These are phyloP conservation scores for Ormyrus thymus DNA, from an alignment of 2,888 invertebrate species.

Conservation along the genomic window DNA sequence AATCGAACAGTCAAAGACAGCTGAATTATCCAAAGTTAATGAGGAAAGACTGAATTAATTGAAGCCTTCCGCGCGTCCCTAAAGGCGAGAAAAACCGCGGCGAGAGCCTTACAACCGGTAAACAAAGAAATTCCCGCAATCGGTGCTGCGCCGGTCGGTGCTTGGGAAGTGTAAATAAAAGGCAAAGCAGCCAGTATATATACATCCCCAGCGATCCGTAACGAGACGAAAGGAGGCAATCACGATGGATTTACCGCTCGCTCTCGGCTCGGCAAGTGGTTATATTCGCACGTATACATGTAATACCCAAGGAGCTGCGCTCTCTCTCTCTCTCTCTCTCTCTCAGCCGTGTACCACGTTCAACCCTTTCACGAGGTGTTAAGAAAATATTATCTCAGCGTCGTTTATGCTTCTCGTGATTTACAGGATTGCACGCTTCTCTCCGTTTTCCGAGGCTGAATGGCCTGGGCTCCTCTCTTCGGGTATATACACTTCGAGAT, in stretches of 20 bases:
- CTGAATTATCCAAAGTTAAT: too few relatives aligned
- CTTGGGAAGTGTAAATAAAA: constrained; percentile 47
- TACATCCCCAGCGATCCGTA: constrained; percentile 41
- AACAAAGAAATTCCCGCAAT: constrained; percentile 42
- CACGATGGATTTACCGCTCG: constrained; percentile 51
- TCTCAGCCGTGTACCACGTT: constrained; percentile 24
- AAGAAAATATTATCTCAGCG: constrained; percentile 63
- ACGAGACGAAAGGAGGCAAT: constrained; percentile 53
- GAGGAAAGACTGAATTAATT: too few relatives aligned
- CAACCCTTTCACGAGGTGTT: constrained; percentile 65
- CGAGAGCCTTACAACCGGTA: not conserved
- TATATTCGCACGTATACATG: constrained; percentile 1
- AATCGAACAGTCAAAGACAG: too few relatives aligned
- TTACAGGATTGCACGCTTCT: constrained; percentile 58
- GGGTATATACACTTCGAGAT: constrained; percentile 43
- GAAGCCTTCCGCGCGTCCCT: too few relatives aligned
- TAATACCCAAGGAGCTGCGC: constrained; percentile 25
- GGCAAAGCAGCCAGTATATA: constrained; percentile 5
- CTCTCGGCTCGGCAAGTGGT: not conserved
- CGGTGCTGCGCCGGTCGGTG: not conserved
- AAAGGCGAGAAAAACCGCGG: too few relatives aligned
- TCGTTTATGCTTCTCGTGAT: constrained; percentile 63
- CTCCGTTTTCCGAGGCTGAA: not conserved
- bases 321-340: too few relatives aligned
- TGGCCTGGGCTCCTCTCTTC: not conserved